Base-by-base conservation (phyloP, 2,888 invertebrate genomes). In the Neoascia interrupta region DNA sequence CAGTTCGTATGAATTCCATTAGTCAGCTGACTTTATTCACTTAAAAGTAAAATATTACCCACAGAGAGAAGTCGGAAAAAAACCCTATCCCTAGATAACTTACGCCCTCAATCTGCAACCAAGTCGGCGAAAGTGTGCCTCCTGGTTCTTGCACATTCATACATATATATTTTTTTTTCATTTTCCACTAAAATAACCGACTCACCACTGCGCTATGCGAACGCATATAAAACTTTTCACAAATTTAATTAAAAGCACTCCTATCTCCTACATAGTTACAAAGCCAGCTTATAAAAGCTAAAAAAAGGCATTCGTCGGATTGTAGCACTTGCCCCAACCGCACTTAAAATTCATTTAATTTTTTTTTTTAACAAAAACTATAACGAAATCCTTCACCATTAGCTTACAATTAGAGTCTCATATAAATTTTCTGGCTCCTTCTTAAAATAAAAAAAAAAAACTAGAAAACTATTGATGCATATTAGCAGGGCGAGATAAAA, bases 261-360 rank as follows among this genome's bases (percentile, higher is more conserved):
- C 51, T 60, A n/a, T n/a, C n/a, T n/a, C n/a, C n/a, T n/a, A n/a
- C n/a, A 45, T 39, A 64, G 41, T 64, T 58, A 37, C 28, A 43
- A 43, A 43, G 43, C 36, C 37, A 58, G 43, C 47, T 26, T 26
- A 23, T 15, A 3, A 23, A 54, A 60, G 11, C 43, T 60, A 16
- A 28, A 28, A 54, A n/a, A n/a, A n/a, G n/a, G n/a, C n/a, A n/a
- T n/a, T n/a, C n/a, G n/a, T n/a, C n/a, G n/a, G n/a, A n/a, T n/a
- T n/a, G n/a, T n/a, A n/a, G n/a, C n/a, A 63, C 39, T 70, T 53
- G 11, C 11, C 49, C 21, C 39, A 51, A 66, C 28, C 21, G 26
- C 72, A 63, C 72, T 73, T 73, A 43, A 73, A 66, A 66, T 73
- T 66, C 51, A 73, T 73, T 66, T 73, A 66, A 53, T 6, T 45